Conservation (phyloP, 2,113 vertebrate species). For the Forbesichthys agassizii region DNA sequence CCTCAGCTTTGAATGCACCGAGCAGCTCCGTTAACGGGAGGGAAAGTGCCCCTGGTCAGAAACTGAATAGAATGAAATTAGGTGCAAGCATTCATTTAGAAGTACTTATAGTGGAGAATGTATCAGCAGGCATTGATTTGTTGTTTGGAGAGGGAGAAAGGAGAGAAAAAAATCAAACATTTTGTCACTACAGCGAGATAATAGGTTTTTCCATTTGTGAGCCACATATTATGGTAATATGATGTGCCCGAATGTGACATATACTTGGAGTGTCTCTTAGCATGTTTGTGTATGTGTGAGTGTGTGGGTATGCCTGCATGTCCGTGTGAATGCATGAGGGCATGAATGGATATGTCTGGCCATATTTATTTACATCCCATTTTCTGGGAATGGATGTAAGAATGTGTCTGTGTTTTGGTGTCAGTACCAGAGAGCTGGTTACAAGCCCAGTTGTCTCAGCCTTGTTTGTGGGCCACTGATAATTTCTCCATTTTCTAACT, state of each 20-base stretch:
- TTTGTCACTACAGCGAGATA: conserved; percentile 44
- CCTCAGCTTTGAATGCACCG: conserved; percentile 24
- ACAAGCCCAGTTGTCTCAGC: conserved; percentile 86
- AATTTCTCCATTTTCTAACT: conserved; percentile 97
- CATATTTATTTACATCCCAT: conserved; percentile 4
- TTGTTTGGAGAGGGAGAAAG: conserved; percentile 36
- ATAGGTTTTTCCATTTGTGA: conserved; percentile 63
- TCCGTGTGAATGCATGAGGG: neutral
- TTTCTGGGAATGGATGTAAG: conserved; percentile 17
- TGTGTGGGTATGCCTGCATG: neutral
- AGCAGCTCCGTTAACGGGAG: conserved; percentile 28
- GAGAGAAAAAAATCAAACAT: conserved; percentile 35
- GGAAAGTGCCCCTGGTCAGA: conserved; percentile 28
- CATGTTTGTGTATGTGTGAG: too few relatives aligned
- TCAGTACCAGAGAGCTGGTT: conserved; percentile 63
- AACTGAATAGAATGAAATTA: conserved; percentile 30
- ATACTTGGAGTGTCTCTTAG: neutral
- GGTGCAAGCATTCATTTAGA: conserved; percentile 47
- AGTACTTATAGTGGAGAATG: conserved; percentile 45
- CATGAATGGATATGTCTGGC: neutral
- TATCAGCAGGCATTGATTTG: conserved; percentile 35
- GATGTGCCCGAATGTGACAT: neutral
- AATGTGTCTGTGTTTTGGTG: conserved; percentile 22
- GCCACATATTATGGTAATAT: conserved; percentile 61
- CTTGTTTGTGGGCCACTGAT: conserved; percentile 92